Conservation (phyloP, 2,113 vertebrate species). For the Larimichthys crocea region DNA sequence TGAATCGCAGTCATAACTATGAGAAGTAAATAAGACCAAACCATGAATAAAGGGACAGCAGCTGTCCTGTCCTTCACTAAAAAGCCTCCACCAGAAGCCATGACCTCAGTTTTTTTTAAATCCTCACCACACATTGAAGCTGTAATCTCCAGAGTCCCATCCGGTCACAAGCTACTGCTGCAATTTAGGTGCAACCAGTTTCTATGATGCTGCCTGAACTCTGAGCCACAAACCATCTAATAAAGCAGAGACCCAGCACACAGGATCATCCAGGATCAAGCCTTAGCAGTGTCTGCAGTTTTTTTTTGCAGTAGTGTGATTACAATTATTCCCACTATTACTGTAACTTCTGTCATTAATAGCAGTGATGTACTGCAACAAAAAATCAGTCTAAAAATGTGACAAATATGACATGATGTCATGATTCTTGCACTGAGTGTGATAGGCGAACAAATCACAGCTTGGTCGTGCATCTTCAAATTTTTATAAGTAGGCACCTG, state of each 20-base stretch:
- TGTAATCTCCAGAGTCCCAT: constrained; percentile 41
- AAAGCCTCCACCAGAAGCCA: constrained; percentile 16
- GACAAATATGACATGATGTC: too few species aligned
- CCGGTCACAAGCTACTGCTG: constrained; percentile 19
- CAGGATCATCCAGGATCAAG: not conserved
- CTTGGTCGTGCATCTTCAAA: too few species aligned
- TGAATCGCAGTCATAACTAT: constrained; percentile 43
- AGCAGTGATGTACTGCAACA: too few species aligned
- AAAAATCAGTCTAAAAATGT: too few species aligned
- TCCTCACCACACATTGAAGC: constrained; percentile 26
- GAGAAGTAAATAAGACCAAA: constrained; percentile 45
- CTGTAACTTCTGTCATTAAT: not conserved
- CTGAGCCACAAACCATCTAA: constrained; percentile 11
- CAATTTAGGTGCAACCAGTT: constrained; percentile 22
- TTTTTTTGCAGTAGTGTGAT: too few species aligned
- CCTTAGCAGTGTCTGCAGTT: not conserved
- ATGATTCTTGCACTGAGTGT: too few species aligned
- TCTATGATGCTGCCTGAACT: constrained; percentile 16
- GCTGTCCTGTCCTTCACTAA: not conserved
- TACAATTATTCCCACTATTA: not conserved
- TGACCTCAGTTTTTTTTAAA: constrained; percentile 22
- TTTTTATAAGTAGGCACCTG: too few species aligned
- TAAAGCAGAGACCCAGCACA: not conserved
- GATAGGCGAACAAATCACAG: too few species aligned
- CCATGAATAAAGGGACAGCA: constrained; percentile 20